These are phyloP conservation scores for Axis porcinus DNA, from an alignment of 2,113 vertebrate genomes.

Conservation along the genomic window DNA sequence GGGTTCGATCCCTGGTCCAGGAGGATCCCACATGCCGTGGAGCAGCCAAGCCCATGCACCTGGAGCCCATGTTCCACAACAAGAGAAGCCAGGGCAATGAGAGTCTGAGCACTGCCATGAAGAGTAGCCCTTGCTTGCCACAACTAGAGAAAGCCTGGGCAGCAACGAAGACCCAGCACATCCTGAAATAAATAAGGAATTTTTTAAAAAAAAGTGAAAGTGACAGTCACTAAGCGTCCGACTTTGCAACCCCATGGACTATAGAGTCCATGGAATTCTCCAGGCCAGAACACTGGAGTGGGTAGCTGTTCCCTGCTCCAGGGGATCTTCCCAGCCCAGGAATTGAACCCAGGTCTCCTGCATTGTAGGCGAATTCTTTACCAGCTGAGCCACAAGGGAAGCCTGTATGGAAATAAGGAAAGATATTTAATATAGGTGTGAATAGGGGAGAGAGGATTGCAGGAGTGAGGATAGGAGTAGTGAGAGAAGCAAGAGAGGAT, in stretches of 20 bases:
- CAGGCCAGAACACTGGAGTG: not conserved
- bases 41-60: not conserved
- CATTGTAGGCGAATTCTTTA: not conserved
- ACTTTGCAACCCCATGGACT: not conserved
- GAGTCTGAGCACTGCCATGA: fast-evolving
- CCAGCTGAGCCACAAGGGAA: not conserved
- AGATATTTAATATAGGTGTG: not conserved
- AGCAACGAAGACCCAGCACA: not conserved
- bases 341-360: not conserved
- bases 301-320: not conserved
- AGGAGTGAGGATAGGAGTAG: not conserved
- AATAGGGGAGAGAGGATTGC: not conserved
- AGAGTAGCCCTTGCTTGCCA: not conserved
- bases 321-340: not conserved
- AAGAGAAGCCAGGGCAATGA: not conserved
- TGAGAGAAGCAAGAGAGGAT: not conserved
- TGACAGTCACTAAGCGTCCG: not conserved
- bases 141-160: not conserved
- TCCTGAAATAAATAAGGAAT: not conserved
- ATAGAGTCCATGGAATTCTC: not conserved
- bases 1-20: not conserved
- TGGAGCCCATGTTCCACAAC: not conserved
- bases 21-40: not conserved
- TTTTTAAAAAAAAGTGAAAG: fast-evolving
- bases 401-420: not conserved